phyloP scores from a whole-genome alignment of 2,797 vertebrate species.

The Catamblyrhynchus diadema region DNA sequence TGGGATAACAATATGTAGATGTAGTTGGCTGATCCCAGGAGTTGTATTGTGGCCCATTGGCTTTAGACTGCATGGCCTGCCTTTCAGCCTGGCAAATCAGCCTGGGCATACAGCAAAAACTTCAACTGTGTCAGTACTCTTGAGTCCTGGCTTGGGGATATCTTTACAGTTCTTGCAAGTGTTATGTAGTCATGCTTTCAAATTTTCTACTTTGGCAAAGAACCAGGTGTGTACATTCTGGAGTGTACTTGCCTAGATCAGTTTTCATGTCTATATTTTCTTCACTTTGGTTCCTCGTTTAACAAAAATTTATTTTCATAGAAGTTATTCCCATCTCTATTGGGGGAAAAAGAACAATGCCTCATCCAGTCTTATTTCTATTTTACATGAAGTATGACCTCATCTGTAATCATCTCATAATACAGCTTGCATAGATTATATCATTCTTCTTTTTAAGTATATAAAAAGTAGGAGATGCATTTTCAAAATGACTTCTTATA shows the following conservation, averaged over 20 bases:
- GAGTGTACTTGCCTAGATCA: not conserved
- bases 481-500: not conserved
- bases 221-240: not conserved
- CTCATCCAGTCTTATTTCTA: not conserved
- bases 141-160: not conserved
- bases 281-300: not conserved
- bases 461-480: not conserved
- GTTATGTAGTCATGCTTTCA: not conserved
- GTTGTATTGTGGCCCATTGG: rapidly evolving
- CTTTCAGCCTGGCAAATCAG: not conserved
- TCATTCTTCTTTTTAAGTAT: not conserved
- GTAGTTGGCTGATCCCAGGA: not conserved
- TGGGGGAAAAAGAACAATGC: not conserved
- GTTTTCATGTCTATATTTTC: not conserved
- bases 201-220: not conserved
- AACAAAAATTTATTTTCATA: not conserved
- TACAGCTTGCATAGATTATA: not conserved
- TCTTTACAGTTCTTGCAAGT: not conserved
- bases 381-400: not conserved
- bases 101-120: not conserved
- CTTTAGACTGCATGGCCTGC: not conserved
- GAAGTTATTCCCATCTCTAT: not conserved
- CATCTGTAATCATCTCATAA: not conserved
- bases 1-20: not conserved
- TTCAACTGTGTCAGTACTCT: not conserved